phyloP scores from a whole-genome alignment of 2,888 invertebrate species.

The Psylliodes chrysocephalus region DNA sequence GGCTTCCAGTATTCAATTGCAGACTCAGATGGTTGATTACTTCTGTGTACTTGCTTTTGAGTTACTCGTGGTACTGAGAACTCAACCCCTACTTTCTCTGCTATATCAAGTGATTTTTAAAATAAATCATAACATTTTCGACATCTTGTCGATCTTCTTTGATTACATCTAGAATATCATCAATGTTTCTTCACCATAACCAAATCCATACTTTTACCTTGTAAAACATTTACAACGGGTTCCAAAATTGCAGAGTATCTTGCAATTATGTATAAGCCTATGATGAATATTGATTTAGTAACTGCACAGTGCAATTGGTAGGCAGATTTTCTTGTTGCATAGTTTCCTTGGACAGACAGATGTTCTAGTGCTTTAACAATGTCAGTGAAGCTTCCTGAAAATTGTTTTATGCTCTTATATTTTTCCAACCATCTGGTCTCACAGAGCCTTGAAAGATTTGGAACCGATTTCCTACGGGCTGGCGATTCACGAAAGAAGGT shows the following conservation, averaged over 20 bases:
- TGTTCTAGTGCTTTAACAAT: constrained; percentile 11
- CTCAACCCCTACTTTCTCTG: constrained; percentile 8
- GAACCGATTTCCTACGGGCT: constrained; percentile 30
- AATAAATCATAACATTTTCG: constrained; percentile 17
- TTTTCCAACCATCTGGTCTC: constrained; percentile 36
- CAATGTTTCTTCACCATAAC: constrained; percentile 19
- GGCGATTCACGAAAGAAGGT: constrained; percentile 44
- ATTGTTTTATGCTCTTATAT: constrained; percentile 26
- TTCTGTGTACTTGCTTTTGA: constrained; percentile 16
- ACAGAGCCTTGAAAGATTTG: constrained; percentile 32
- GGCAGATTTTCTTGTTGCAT: constrained; percentile 20
- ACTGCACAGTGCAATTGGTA: constrained; percentile 20
- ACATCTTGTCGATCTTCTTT: constrained; percentile 12
- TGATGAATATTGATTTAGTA: constrained; percentile 21
- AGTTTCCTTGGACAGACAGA: constrained; percentile 15
- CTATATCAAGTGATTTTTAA: constrained; percentile 12
- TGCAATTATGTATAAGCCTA: constrained; percentile 5
- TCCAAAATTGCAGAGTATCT: constrained; percentile 33
- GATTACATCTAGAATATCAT: constrained; percentile 14
- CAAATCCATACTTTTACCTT: constrained; percentile 40
- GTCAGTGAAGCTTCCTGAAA: constrained; percentile 1
- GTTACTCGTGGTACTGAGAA: constrained; percentile 18
- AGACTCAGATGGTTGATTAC: constrained; percentile 31
- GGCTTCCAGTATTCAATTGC: constrained; percentile 32
- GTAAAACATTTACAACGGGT: constrained; percentile 39